Percentiles rank a stretch among this genome's conserved stretches.
Evolutionary conservation across 2,888 invertebrate species (phyloP).

Genomic region (Ypsolopha sequella): DNA sequence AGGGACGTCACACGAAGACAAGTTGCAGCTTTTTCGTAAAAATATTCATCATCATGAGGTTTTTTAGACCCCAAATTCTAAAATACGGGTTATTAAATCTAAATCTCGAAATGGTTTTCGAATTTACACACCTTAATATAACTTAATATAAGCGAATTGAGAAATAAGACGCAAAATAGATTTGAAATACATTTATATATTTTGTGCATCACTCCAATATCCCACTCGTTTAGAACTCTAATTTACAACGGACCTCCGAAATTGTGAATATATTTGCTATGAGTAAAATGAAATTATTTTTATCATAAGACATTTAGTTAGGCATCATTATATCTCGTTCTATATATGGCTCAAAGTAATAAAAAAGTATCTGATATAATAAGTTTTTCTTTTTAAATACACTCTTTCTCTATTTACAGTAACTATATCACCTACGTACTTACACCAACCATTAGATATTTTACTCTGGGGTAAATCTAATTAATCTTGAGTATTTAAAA

Average conservation of each 20-base stretch:
- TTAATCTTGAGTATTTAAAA: slow-evolving; percentile 10
- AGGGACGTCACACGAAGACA: no score
- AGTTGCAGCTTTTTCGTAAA: no score
- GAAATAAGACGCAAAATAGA: slow-evolving; percentile 11
- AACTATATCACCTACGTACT: not conserved
- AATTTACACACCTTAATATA: not conserved
- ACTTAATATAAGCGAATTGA: slow-evolving; percentile 4
- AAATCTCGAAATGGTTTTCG: no score
- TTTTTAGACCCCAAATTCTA: no score
- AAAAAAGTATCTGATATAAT: slow-evolving; percentile 6
- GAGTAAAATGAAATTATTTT: slow-evolving; percentile 35
- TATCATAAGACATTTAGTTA: slow-evolving; percentile 66
- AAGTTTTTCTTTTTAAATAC: slow-evolving; percentile 4
- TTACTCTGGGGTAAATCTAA: not conserved
- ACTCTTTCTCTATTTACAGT: not conserved
- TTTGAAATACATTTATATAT: slow-evolving; percentile 56
- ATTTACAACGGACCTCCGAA: slow-evolving; percentile 25
- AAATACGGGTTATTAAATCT: no score
- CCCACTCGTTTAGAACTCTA: slow-evolving; percentile 45
- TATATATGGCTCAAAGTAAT: slow-evolving; percentile 10
- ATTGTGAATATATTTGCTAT: not conserved
- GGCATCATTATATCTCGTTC: slow-evolving; percentile 31
- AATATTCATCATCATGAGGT: no score
- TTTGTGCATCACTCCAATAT: slow-evolving; percentile 59
- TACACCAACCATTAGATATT: no score